Evolutionary conservation across 1,140 invertebrate species (phyloP).

Genomic region (Olivierus martensii): DNA sequence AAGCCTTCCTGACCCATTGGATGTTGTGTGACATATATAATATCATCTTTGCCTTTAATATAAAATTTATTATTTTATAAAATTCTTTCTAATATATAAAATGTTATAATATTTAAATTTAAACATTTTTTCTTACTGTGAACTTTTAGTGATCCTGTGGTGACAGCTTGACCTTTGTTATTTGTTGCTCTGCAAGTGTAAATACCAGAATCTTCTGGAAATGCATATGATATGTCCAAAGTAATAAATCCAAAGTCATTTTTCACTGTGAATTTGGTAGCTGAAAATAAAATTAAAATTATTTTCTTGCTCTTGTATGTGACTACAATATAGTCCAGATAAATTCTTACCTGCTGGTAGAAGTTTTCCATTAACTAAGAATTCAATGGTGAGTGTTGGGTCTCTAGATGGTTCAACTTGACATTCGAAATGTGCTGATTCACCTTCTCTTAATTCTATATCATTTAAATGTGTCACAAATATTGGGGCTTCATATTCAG

Average conservation of each 20-base stretch:
- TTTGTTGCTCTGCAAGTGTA: slow-evolving; percentile 88
- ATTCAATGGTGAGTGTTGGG: slow-evolving; percentile 68
- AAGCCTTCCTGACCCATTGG: slow-evolving; percentile 68
- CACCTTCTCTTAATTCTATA: slow-evolving; percentile 73
- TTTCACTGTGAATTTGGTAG: slow-evolving; percentile 66
- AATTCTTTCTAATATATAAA: neutral
- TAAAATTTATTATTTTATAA: neutral
- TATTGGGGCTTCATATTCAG: slow-evolving; percentile 64
- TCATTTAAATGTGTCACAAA: slow-evolving; percentile 85
- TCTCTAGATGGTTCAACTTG: slow-evolving; percentile 87
- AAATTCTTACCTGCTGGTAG: neutral
- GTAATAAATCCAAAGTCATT: slow-evolving; percentile 81
- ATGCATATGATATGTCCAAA: slow-evolving; percentile 62
- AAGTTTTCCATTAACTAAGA: slow-evolving; percentile 20
- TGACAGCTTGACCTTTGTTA: slow-evolving; percentile 62
- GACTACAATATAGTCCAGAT: too few species aligned
- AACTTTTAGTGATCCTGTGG: slow-evolving; percentile 58
- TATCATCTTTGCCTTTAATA: slow-evolving; percentile 44
- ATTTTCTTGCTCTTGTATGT: too few species aligned
- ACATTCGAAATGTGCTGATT: slow-evolving; percentile 87
- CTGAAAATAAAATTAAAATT: slow-evolving; percentile 31
- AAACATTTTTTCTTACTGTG: slow-evolving; percentile 6
- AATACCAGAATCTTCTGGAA: slow-evolving; percentile 76
- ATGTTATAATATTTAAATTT: too few species aligned
- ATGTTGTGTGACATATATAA: slow-evolving; percentile 76